Conservation (phyloP, 2,888 invertebrate genomes). For the Netelia inedita region DNA sequence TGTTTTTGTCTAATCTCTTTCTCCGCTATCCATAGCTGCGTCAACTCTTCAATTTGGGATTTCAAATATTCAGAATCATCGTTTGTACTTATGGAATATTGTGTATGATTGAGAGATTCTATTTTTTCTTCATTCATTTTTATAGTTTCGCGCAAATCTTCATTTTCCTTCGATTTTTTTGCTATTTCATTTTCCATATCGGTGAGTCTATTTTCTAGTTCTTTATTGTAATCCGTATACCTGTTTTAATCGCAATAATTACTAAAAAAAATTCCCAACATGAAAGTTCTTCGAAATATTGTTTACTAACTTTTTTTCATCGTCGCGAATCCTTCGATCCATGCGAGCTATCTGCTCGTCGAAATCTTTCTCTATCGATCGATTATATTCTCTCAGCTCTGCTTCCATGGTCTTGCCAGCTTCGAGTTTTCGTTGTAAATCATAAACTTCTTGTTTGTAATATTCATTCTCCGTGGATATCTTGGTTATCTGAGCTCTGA, state of each 20-base stretch:
- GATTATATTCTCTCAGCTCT: conserved; percentile 73
- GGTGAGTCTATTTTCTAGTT: conserved; percentile 57
- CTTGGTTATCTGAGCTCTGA: conserved; percentile 59
- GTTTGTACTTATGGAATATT: conserved; percentile 23
- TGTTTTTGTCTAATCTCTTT: conserved; percentile 47
- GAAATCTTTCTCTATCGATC: conserved; percentile 69
- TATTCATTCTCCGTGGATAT: conserved; percentile 71
- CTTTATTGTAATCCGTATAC: conserved; percentile 39
- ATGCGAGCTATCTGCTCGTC: conserved; percentile 21
- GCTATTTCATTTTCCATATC: conserved; percentile 63
- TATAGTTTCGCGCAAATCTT: conserved; percentile 57
- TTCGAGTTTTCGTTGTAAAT: conserved; percentile 72
- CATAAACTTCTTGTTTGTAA: conserved; percentile 74
- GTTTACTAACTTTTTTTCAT: conserved; percentile 67
- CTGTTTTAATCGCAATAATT: conserved; percentile 31
- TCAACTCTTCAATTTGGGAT: conserved; percentile 64
- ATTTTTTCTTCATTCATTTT: conserved; percentile 59
- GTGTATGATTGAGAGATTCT: conserved; percentile 18
- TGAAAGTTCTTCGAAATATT: no score
- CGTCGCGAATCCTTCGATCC: conserved; percentile 62
- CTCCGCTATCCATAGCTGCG: conserved; percentile 62
- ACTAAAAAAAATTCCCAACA: no score
- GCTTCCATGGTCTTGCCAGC: conserved; percentile 68
- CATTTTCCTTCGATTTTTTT: conserved; percentile 50
- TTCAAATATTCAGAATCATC: conserved; percentile 53